Evolutionary conservation across 2,888 invertebrate species (phyloP).

Genomic region (Coelopa pilipes): DNA sequence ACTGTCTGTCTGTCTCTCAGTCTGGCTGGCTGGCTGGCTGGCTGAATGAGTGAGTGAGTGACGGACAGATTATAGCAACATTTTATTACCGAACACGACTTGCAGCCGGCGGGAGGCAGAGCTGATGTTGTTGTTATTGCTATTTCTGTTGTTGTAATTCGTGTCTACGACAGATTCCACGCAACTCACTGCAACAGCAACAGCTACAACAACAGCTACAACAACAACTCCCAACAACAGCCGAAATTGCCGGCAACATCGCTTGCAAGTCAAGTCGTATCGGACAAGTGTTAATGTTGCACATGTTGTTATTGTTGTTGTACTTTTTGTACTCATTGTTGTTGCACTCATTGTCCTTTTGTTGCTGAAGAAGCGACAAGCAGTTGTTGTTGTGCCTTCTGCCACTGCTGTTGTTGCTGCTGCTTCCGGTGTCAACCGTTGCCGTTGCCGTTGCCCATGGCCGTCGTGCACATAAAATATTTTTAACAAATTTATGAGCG

Average conservation of each 20-base stretch:
- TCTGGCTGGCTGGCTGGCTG: neutral
- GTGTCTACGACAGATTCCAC: slow-evolving; percentile 11
- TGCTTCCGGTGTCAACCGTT: slow-evolving; percentile 11
- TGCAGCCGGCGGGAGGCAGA: slow-evolving; percentile 14
- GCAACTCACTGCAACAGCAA: neutral
- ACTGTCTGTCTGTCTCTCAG: neutral
- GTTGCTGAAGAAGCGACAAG: too few species aligned
- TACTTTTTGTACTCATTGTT: too few species aligned
- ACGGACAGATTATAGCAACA: slow-evolving; percentile 22
- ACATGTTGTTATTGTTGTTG: neutral
- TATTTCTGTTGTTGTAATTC: neutral
- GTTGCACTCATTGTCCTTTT: too few species aligned
- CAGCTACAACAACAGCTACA: slow-evolving; percentile 15
- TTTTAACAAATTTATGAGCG: slow-evolving; percentile 42
- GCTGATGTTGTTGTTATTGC: slow-evolving; percentile 2
- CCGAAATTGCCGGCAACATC: slow-evolving; percentile 13
- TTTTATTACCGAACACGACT: slow-evolving; percentile 28
- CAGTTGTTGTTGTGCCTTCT: too few species aligned
- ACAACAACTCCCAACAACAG: slow-evolving; percentile 6
- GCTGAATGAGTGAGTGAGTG: slow-evolving; percentile 9
- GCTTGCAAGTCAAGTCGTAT: neutral
- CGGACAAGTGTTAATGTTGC: neutral
- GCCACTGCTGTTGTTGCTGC: slow-evolving; percentile 14
- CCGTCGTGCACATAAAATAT: slow-evolving; percentile 34
- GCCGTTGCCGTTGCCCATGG: neutral